Evolutionary conservation across 2,797 vertebrate species (phyloP).

Genomic region (Ciconia nigra): DNA sequence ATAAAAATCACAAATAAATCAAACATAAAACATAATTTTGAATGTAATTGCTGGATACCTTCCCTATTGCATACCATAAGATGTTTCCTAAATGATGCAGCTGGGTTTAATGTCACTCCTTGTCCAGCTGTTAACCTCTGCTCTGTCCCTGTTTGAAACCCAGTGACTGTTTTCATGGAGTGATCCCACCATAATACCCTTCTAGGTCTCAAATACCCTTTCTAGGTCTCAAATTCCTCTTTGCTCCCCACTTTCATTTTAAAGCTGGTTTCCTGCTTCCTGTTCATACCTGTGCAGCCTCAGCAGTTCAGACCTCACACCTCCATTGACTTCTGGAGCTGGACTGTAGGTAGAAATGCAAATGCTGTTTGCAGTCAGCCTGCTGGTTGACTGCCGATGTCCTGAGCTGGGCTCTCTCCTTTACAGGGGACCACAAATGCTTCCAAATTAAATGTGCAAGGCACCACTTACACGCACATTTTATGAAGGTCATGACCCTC

Average conservation of each 20-base stretch:
- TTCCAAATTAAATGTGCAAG: background rate
- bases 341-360: background rate
- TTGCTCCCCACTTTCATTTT: background rate
- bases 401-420: background rate
- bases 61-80: background rate
- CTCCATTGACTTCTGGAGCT: background rate
- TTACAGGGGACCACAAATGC: background rate
- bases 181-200: background rate
- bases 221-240: background rate
- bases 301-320: background rate
- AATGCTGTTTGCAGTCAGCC: background rate
- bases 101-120: background rate
- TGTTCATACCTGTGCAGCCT: background rate
- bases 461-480: rapidly evolving
- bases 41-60: background rate
- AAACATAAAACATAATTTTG: background rate
- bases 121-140: background rate
- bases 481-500: background rate
- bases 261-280: background rate
- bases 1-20: background rate
- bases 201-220: background rate
- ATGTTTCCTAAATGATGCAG: background rate
- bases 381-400: background rate
- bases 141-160: background rate
- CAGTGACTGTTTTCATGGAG: background rate